phyloP scores from a whole-genome alignment of 2,797 vertebrate genomes.

The Onychomys arenicola region DNA sequence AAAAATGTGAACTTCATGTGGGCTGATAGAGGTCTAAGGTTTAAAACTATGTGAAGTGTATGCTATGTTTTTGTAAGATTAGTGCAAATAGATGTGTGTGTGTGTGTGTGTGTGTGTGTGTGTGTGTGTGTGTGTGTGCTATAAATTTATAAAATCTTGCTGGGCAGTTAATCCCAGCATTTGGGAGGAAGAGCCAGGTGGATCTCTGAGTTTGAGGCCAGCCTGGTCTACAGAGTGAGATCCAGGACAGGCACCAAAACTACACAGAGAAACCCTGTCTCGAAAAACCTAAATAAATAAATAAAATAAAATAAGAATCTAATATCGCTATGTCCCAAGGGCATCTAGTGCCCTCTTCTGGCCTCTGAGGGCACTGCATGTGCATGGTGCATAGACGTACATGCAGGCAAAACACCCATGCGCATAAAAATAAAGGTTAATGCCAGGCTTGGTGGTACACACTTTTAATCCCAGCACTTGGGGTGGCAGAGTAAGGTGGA shows the following conservation, averaged over 20 bases:
- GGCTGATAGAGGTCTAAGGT: background rate
- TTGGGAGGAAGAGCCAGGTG: too few species aligned
- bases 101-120: background rate
- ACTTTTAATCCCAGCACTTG: background rate
- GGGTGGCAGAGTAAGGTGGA: background rate
- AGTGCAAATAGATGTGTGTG: too few species aligned
- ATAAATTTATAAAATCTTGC: too few species aligned
- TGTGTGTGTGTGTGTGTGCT: background rate
- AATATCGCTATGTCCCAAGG: background rate
- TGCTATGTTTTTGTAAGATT: background rate
- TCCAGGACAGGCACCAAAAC: too few species aligned
- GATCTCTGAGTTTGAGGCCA: too few species aligned
- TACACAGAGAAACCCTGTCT: too few species aligned
- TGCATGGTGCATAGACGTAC: background rate
- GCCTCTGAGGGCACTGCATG: background rate
- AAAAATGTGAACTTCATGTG: background rate
- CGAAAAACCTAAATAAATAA: too few species aligned
- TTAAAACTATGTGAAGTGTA: background rate
- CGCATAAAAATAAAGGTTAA: background rate
- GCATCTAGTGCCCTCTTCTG: background rate
- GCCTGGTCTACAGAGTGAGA: too few species aligned
- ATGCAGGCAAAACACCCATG: background rate
- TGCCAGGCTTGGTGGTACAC: background rate
- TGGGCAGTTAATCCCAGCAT: too few species aligned
- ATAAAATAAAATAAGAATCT: too few species aligned